Evolutionary conservation across 2,113 vertebrate genomes (phyloP).

Genomic region (Tragelaphus imberbis): DNA sequence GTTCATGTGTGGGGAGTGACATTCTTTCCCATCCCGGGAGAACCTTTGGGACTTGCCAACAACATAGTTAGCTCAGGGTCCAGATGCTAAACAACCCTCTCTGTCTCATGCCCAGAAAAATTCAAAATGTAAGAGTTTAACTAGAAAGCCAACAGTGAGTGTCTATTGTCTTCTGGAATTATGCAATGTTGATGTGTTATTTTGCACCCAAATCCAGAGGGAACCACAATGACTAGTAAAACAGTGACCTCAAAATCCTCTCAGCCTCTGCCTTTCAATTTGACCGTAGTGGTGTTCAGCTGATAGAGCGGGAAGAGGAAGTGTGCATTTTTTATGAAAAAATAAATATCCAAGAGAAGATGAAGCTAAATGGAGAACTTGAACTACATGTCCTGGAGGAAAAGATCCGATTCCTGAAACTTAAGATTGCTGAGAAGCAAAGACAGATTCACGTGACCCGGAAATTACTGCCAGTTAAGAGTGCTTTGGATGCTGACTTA

Average conservation of each 20-base stretch:
- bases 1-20: too few species aligned
- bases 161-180: background rate
- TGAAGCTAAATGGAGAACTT: constrained; percentile 80
- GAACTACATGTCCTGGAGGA: constrained; percentile 85
- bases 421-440: constrained; percentile 83
- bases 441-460: constrained; percentile 79
- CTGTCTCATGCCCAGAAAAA: background rate
- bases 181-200: background rate
- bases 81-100: background rate
- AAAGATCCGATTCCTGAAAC: constrained; percentile 83
- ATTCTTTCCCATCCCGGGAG: background rate
- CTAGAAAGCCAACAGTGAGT: background rate
- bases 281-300: constrained; percentile 83
- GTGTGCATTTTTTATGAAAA: constrained; percentile 86
- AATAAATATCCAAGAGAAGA: constrained; percentile 83
- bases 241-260: background rate
- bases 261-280: constrained; percentile 23
- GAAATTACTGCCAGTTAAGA: constrained; percentile 79
- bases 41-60: background rate
- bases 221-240: background rate
- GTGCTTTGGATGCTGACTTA: constrained; percentile 81
- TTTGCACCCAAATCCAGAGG: background rate
- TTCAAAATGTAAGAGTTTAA: background rate
- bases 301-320: constrained; percentile 91
- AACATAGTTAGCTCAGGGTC: background rate